These are phyloP conservation scores for Dicerorhinus sumatrensis DNA, from an alignment of 2,113 vertebrate species.

Conservation along the genomic window DNA sequence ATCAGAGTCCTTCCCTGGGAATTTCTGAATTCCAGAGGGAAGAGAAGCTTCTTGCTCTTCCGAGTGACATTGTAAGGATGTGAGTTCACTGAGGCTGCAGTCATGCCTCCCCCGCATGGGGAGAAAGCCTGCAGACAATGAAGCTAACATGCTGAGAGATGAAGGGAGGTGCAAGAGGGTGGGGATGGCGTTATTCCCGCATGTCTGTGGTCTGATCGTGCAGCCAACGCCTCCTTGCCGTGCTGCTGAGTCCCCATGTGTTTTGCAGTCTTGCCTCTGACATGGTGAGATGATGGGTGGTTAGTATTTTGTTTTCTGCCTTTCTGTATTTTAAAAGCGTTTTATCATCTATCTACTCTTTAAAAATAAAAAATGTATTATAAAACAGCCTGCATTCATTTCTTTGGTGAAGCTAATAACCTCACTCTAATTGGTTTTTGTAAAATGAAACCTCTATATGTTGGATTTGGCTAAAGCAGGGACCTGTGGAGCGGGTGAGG, in stretches of 20 bases:
- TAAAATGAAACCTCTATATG: background rate
- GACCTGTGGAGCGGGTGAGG: background rate
- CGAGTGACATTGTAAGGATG: too few species aligned
- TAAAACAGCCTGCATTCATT: background rate
- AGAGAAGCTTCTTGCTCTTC: background rate
- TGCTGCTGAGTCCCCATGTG: background rate
- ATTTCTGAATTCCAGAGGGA: background rate
- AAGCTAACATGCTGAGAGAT: background rate
- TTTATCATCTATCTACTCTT: background rate
- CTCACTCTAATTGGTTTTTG: background rate
- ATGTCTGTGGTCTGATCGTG: background rate
- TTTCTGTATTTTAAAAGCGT: background rate
- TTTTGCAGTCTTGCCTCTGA: background rate
- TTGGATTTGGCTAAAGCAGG: background rate
- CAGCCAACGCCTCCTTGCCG: background rate
- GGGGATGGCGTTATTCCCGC: background rate
- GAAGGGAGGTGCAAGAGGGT: background rate
- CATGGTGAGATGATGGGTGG: background rate
- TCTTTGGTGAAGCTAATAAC: background rate
- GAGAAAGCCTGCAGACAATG: too few species aligned
- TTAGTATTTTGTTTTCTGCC: background rate
- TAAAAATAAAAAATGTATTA: background rate
- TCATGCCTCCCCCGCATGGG: rapidly evolving
- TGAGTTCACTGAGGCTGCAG: background rate
- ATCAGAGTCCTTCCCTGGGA: background rate